Evolutionary conservation across 2,113 vertebrate genomes (phyloP).

Genomic region (Parus major): DNA sequence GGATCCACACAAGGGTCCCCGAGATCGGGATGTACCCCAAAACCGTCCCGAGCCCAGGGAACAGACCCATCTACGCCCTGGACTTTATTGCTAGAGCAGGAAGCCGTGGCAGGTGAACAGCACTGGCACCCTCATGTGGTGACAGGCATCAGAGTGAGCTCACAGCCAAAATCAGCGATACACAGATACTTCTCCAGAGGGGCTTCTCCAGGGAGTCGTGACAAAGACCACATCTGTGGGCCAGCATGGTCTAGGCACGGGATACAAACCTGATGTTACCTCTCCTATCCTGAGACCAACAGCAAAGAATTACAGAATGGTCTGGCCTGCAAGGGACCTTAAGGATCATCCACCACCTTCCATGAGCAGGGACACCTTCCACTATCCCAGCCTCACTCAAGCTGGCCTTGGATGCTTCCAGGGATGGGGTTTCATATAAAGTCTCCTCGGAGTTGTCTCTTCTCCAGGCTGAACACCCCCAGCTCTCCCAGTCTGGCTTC

Average conservation of each 20-base stretch:
- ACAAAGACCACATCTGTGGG: neutral
- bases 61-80: neutral
- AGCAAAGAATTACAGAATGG: neutral
- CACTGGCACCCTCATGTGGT: slow-evolving; percentile 62
- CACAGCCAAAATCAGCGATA: rapidly evolving
- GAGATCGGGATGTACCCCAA: neutral
- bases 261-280: neutral
- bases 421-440: neutral
- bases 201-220: neutral
- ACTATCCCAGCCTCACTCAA: rapidly evolving
- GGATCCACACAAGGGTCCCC: neutral
- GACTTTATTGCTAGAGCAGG: neutral
- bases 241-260: neutral
- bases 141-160: neutral
- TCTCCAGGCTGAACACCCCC: neutral
- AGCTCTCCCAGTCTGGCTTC: neutral
- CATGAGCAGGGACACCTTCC: neutral
- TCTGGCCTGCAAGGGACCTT: neutral
- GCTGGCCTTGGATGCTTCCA: neutral
- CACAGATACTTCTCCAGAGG: neutral
- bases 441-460: rapidly evolving
- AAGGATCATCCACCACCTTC: neutral
- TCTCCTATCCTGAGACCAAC: neutral
- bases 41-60: neutral
- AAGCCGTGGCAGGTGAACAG: neutral